A percentile compares a stretch with the other conserved stretches of the same genome.
Conservation (phyloP, 2,797 vertebrate genomes). For the Syngnathus acus region DNA sequence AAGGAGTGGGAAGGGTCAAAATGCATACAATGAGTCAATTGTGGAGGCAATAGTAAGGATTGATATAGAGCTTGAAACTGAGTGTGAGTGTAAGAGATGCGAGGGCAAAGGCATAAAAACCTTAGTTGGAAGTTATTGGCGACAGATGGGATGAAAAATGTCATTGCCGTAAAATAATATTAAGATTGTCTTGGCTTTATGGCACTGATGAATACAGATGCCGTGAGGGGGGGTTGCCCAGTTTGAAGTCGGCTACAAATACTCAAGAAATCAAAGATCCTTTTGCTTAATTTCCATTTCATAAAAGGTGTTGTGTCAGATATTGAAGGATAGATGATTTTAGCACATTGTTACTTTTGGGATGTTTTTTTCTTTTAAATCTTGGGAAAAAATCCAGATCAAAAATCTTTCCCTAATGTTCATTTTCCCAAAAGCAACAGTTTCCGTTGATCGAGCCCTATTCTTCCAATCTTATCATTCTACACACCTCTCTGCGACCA, state of each 20-base stretch:
- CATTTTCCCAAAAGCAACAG: not conserved
- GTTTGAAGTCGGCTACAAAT: slow-evolving; percentile 51
- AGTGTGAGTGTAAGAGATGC: slow-evolving; percentile 14
- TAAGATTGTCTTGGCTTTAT: slow-evolving; percentile 55
- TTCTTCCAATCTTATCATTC: not conserved
- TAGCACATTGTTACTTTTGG: too few relatives aligned
- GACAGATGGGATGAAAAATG: slow-evolving; percentile 54
- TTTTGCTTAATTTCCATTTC: not conserved
- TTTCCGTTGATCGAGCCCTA: not conserved
- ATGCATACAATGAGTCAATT: slow-evolving; percentile 19
- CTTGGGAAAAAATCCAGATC: not conserved
- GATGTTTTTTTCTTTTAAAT: not conserved
- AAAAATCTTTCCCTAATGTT: not conserved
- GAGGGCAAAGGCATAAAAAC: slow-evolving; percentile 45
- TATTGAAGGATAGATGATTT: not conserved
- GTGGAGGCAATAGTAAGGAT: slow-evolving; percentile 17
- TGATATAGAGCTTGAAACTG: slow-evolving; percentile 11
- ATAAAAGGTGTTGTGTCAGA: not conserved
- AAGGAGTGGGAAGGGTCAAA: slow-evolving; percentile 28
- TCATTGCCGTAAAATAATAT: slow-evolving; percentile 63
- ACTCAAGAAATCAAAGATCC: slow-evolving; percentile 50
- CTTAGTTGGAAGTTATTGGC: slow-evolving; percentile 54
- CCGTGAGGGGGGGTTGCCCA: slow-evolving; percentile 32
- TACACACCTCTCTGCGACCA: not conserved
- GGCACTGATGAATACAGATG: slow-evolving; percentile 59